phyloP scores from a whole-genome alignment of 2,888 invertebrate genomes.

The Phlogophora meticulosa region DNA sequence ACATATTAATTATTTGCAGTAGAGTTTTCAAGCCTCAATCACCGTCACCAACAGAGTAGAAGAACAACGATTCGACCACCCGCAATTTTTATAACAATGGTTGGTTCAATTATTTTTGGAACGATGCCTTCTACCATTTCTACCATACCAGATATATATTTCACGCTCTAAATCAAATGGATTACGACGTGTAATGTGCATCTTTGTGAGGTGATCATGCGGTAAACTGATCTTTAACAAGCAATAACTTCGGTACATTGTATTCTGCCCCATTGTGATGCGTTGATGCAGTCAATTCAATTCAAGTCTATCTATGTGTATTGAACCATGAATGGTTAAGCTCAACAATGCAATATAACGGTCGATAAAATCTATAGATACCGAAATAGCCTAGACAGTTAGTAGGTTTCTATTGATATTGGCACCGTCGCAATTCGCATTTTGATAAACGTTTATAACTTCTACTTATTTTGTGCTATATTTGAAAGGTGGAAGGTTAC shows the following conservation, averaged over 20 bases:
- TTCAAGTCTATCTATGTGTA: constrained; percentile 32
- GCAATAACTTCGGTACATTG: constrained; percentile 58
- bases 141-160: no score
- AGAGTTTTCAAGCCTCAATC: no score
- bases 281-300: constrained; percentile 42
- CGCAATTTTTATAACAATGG: no score
- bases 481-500: background rate
- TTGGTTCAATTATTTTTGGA: no score
- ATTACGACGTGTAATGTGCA: constrained; percentile 59
- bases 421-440: background rate
- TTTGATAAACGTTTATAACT: background rate
- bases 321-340: constrained; percentile 33
- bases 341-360: constrained; percentile 32
- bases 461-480: background rate
- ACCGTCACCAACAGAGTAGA: no score
- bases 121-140: no score
- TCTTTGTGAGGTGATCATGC: constrained; percentile 52
- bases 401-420: background rate
- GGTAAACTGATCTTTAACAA: constrained; percentile 28
- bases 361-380: constrained; percentile 20
- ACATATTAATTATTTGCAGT: no score
- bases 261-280: constrained; percentile 54
- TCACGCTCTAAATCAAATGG: no score
- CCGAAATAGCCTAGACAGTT: background rate
- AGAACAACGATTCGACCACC: no score